phyloP scores from a whole-genome alignment of 1,140 invertebrate genomes.

The Rhynchophorus ferrugineus region DNA sequence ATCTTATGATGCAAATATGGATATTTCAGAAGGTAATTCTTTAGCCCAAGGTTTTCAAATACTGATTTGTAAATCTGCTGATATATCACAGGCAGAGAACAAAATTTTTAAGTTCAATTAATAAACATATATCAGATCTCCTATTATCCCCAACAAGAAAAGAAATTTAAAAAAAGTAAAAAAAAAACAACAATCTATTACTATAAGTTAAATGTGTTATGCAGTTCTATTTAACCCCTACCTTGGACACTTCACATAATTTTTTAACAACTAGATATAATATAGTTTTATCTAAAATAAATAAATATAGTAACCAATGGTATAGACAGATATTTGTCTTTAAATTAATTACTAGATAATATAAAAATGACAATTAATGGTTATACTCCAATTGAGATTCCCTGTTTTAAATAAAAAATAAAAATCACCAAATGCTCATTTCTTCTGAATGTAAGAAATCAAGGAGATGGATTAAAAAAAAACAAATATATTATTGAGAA shows the following conservation, averaged over 20 bases:
- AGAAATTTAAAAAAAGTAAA: conserved; percentile 10
- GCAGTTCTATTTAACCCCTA: conserved; percentile 26
- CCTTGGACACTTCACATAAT: conserved; percentile 31
- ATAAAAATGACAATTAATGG: conserved; percentile 11
- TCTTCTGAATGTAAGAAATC: too few species aligned
- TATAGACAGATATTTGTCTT: conserved; percentile 24
- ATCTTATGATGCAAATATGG: neutral
- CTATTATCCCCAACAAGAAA: conserved; percentile 1
- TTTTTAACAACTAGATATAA: conserved; percentile 28
- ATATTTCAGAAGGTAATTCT: neutral
- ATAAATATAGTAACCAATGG: conserved; percentile 19
- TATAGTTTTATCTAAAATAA: conserved; percentile 23
- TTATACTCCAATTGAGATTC: conserved; percentile 7
- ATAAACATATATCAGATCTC: neutral
- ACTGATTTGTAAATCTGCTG: conserved; percentile 29
- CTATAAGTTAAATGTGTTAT: conserved; percentile 18
- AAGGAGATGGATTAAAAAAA: too few species aligned
- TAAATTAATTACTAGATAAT: conserved; percentile 25
- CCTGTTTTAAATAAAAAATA: too few species aligned
- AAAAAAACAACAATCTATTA: conserved; percentile 7
- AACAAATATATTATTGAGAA: conserved; percentile 13
- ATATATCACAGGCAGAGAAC: conserved; percentile 29
- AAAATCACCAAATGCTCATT: too few species aligned
- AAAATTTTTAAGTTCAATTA: neutral
- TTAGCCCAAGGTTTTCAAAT: conserved; percentile 18